Conservation (phyloP, 2,113 vertebrate genomes). For the Hydrolagus affinis region DNA sequence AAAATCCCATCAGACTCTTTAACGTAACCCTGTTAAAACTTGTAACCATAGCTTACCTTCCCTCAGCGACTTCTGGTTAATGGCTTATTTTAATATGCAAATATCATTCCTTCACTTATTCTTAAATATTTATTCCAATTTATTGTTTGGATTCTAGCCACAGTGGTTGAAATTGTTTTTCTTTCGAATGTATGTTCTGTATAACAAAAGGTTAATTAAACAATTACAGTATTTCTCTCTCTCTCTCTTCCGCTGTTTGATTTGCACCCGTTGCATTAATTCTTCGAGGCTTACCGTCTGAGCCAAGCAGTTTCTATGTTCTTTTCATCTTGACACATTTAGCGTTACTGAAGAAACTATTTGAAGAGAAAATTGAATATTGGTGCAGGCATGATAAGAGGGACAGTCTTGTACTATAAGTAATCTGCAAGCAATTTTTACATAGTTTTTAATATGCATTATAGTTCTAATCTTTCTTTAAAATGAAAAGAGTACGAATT, state of each 20-base stretch:
- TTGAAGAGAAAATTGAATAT: slow-evolving; percentile 31
- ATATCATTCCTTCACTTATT: slow-evolving; percentile 12
- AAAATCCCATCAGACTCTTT: no score
- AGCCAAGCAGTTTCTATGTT: background rate
- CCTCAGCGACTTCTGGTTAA: background rate
- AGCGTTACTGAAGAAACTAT: slow-evolving; percentile 19
- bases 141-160: slow-evolving; percentile 14
- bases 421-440: slow-evolving; percentile 7
- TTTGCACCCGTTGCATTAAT: background rate
- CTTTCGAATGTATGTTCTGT: slow-evolving; percentile 10
- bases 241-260: slow-evolving; percentile 12
- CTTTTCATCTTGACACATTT: slow-evolving; percentile 5
- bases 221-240: slow-evolving; percentile 19
- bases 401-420: background rate
- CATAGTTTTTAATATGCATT: slow-evolving; percentile 1
- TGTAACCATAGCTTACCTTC: background rate
- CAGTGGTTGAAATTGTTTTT: slow-evolving; percentile 14
- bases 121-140: slow-evolving; percentile 30
- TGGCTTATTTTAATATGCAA: slow-evolving; percentile 26
- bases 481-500: background rate
- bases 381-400: slow-evolving; percentile 20
- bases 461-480: slow-evolving; percentile 11
- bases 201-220: slow-evolving; percentile 22
- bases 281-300: background rate
- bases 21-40: no score